Evolutionary conservation across 1,140 invertebrate genomes (phyloP).

Genomic region (Phymastichus coffea): DNA sequence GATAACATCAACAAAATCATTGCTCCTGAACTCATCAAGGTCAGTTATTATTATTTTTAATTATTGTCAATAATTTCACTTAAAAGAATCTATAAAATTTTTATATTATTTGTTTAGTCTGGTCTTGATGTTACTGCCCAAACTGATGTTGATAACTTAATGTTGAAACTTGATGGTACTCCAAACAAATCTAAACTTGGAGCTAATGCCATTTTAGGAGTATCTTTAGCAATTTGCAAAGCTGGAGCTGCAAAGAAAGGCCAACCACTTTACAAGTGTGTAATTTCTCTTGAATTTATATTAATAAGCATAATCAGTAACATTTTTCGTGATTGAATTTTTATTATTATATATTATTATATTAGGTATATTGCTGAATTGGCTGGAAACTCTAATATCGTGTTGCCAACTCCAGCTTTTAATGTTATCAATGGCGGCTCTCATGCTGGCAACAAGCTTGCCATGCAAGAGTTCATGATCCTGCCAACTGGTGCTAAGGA

Average conservation of each 20-base stretch:
- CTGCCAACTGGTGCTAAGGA: conserved; percentile 76
- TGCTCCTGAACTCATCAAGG: conserved; percentile 81
- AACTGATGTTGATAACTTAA: conserved; percentile 89
- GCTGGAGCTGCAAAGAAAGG: conserved; percentile 95
- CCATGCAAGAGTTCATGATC: conserved; percentile 99
- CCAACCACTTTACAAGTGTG: conserved; percentile 77
- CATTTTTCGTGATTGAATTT: conserved; percentile 23
- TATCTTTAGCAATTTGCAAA: conserved; percentile 94
- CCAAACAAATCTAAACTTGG: conserved; percentile 95
- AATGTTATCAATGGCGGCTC: conserved; percentile 99
- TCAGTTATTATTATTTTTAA: conserved; percentile 44
- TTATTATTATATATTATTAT: conserved; percentile 17
- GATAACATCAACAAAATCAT: conserved; percentile 89
- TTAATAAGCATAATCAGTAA: not conserved
- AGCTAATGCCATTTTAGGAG: conserved; percentile 96
- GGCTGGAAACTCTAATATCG: conserved; percentile 86
- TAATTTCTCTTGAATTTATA: conserved; percentile 5
- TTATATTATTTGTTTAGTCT: conserved; percentile 35
- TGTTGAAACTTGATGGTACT: conserved; percentile 92
- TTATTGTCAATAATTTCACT: no score
- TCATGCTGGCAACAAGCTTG: conserved; percentile 97
- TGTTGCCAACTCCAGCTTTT: conserved; percentile 95
- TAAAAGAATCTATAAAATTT: conserved; percentile 1
- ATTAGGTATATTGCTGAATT: conserved; percentile 88
- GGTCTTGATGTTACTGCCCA: conserved; percentile 88